Evolutionary conservation across 2,888 invertebrate genomes (phyloP).

Genomic region (Melipona beecheii): DNA sequence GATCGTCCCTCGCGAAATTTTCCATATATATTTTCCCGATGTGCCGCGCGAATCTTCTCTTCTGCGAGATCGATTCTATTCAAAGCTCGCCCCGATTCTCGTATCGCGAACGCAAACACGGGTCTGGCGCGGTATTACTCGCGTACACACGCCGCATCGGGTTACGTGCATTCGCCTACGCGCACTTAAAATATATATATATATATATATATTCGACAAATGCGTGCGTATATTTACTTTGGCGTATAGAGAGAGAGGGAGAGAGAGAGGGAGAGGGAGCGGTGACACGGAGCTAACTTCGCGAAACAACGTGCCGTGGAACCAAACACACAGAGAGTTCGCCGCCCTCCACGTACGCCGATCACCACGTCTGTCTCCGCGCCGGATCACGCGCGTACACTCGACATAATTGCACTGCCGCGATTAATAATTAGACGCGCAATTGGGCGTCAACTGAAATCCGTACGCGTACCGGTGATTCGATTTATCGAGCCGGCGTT

Average conservation of each 20-base stretch:
- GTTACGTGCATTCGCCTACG: slow-evolving; percentile 14
- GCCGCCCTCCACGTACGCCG: slow-evolving; percentile 21
- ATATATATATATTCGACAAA: slow-evolving; percentile 37
- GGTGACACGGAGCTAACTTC: slow-evolving; percentile 58
- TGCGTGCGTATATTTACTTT: slow-evolving; percentile 44
- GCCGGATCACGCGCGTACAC: slow-evolving; percentile 60
- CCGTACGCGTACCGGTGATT: slow-evolving; percentile 74
- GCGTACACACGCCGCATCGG: slow-evolving; percentile 21
- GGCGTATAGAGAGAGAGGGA: slow-evolving; percentile 25
- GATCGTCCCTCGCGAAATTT: no score
- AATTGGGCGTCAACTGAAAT: slow-evolving; percentile 79
- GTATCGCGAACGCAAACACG: slow-evolving; percentile 5
- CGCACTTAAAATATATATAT: slow-evolving; percentile 51
- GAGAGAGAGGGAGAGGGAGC: slow-evolving; percentile 12
- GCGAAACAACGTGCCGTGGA: slow-evolving; percentile 69
- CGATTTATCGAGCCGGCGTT: slow-evolving; percentile 75
- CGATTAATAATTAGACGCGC: slow-evolving; percentile 82
- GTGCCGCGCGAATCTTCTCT: background rate
- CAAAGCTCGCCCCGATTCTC: background rate
- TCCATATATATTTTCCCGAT: no score
- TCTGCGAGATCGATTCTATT: background rate
- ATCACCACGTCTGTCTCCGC: slow-evolving; percentile 13
- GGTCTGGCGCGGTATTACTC: background rate
- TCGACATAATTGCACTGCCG: slow-evolving; percentile 79
- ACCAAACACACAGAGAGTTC: slow-evolving; percentile 71